Conservation (phyloP, 2,113 vertebrate genomes). For the Pagrus major region DNA sequence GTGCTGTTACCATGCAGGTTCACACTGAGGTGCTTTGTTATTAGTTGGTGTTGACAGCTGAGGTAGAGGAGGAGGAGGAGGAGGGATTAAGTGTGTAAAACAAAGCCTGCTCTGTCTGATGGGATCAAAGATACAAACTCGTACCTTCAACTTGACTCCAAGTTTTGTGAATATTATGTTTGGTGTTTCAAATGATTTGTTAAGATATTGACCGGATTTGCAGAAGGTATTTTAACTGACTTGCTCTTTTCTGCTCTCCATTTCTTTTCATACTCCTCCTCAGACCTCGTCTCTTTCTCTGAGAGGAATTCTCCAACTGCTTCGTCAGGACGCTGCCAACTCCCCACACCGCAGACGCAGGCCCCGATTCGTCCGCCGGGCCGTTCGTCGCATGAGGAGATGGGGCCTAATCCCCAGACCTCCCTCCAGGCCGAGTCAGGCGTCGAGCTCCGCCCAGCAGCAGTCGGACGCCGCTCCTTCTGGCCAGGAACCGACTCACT, state of each 20-base stretch:
- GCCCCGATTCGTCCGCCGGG: constrained; percentile 86
- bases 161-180: background rate
- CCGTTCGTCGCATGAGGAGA: constrained; percentile 87
- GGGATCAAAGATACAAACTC: background rate
- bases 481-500: constrained; percentile 63
- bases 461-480: constrained; percentile 65
- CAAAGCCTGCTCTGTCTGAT: constrained; percentile 23
- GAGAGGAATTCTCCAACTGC: constrained; percentile 89
- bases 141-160: background rate
- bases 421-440: constrained; percentile 75
- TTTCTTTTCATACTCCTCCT: background rate
- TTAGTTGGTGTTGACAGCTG: constrained; percentile 10
- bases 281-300: constrained; percentile 90
- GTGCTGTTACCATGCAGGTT: constrained; percentile 23
- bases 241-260: background rate
- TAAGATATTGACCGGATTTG: background rate
- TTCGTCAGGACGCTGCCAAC: constrained; percentile 86
- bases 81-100: constrained; percentile 22
- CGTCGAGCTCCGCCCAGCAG: constrained; percentile 66
- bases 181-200: background rate
- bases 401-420: constrained; percentile 89
- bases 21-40: constrained; percentile 24
- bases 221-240: background rate
- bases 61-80: constrained; percentile 2
- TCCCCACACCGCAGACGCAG: constrained; percentile 84